These are phyloP conservation scores for Heteronetta atricapilla DNA, from an alignment of 2,113 vertebrate genomes.

Conservation along the genomic window DNA sequence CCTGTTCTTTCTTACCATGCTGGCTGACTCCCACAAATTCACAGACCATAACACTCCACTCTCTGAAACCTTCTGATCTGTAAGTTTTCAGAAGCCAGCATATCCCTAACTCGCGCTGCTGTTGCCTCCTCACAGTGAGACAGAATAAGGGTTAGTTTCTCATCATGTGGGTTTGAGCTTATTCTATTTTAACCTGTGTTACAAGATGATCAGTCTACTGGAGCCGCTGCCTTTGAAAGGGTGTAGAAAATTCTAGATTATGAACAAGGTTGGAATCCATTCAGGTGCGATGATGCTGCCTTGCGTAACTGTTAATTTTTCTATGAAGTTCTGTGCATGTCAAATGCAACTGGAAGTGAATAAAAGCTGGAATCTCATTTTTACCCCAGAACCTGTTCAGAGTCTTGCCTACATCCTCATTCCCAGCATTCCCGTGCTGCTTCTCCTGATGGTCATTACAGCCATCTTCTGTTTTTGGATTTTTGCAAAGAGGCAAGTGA, in stretches of 20 bases:
- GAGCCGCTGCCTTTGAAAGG: neutral
- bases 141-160: neutral
- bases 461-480: slow-evolving; percentile 84
- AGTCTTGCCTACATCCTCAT: slow-evolving; percentile 85
- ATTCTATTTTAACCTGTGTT: neutral
- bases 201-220: neutral
- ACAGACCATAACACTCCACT: neutral
- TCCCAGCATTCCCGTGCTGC: slow-evolving; percentile 79
- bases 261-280: neutral
- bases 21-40: neutral
- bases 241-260: neutral
- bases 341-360: neutral
- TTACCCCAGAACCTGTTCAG: slow-evolving; percentile 67
- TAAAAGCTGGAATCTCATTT: neutral
- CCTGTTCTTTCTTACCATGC: fast-evolving
- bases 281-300: neutral
- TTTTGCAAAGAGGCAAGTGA: slow-evolving; percentile 80
- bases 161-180: neutral
- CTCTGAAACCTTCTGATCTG: neutral
- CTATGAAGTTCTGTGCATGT: neutral
- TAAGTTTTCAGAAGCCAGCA: neutral
- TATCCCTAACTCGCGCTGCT: neutral
- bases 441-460: slow-evolving; percentile 78
- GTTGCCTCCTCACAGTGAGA: neutral
- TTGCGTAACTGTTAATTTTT: neutral